Evolutionary conservation across 2,888 invertebrate species (phyloP), one percentile per base, ranked within the genome.

Genomic region (Liopterus haemorrhoidalis): DNA sequence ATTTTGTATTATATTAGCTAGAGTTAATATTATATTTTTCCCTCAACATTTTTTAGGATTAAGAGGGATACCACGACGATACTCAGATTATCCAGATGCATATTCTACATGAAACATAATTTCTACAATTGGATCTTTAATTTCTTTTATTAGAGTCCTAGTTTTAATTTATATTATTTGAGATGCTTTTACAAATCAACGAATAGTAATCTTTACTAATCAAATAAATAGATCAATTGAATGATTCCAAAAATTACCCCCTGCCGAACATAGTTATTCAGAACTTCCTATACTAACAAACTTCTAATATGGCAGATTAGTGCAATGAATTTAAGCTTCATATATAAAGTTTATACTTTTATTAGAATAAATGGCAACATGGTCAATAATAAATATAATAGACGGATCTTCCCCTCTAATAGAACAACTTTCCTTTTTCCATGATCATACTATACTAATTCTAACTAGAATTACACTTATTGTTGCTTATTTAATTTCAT

Each of bases 21-120:
- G 84, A 48, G 83, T 86, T 55, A 87, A 85, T 71, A 61, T 84
- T 73, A 85, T 83, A 1, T 82, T 86, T 66, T 85, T 86, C n/a
- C 84, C 85, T 0, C 81, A 82, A 74, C 82, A 86, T 69, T 85
- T 86, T 57, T 64, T 82, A 67, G 81, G 82, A 39, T 62, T 82
- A 68, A 72, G 71, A 19, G 81, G 81, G 0, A 84, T 85, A 68
- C 85, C 84, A 33, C 84, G 85, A 44, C 84, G 85, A 49, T 84
- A 84, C 39, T 79, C 82, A 2, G 81, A 84, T 64, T 85, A 82
- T 41, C 81, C 82, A 1, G 81, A 83, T 66, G 69, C 71, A 15
- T 82, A 75, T 58, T 68, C 73, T 51, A 62, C 72, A 42, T 83
- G 82, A 80, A 84, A 84, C 73, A 61, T 78, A 53, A 59, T 82